phyloP scores from a whole-genome alignment of 2,113 vertebrate genomes.

The Archilochus colubris region DNA sequence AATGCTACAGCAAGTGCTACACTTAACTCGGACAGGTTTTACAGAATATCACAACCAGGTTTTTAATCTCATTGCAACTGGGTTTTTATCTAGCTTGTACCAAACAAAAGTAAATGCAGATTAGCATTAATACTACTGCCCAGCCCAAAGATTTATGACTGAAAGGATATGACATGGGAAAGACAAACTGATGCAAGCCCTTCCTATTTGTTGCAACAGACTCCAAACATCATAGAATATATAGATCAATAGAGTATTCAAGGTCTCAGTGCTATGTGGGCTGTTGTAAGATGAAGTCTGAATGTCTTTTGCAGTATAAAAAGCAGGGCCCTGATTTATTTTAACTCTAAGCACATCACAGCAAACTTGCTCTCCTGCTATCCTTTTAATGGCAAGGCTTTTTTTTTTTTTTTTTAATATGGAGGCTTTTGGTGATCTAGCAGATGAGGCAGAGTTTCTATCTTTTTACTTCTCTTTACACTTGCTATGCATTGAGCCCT shows the following conservation, averaged over 20 bases:
- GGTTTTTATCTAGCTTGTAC: slow-evolving; percentile 1
- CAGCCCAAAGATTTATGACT: slow-evolving; percentile 43
- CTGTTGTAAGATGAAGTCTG: slow-evolving; percentile 73
- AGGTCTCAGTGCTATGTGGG: slow-evolving; percentile 47
- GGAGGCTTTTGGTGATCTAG: background rate
- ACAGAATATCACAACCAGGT: background rate
- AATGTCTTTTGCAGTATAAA: slow-evolving; percentile 63
- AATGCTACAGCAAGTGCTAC: fast-evolving
- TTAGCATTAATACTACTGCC: slow-evolving; percentile 14
- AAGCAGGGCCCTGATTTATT: slow-evolving; percentile 64
- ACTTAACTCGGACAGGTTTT: background rate
- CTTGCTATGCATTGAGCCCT: background rate
- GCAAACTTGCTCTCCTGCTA: background rate
- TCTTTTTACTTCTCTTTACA: background rate
- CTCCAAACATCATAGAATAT: background rate
- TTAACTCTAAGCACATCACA: slow-evolving; percentile 44
- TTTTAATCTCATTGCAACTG: background rate
- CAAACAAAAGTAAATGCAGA: slow-evolving; percentile 31
- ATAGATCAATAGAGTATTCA: slow-evolving; percentile 76
- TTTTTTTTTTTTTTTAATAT: too few relatives aligned
- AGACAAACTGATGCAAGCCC: slow-evolving; percentile 52
- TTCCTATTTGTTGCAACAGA: background rate
- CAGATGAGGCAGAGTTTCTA: background rate
- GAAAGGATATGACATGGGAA: slow-evolving; percentile 30
- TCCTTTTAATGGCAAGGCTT: background rate